These are phyloP conservation scores for Malurus splendens DNA, from an alignment of 2,797 vertebrate species.

Conservation along the genomic window DNA sequence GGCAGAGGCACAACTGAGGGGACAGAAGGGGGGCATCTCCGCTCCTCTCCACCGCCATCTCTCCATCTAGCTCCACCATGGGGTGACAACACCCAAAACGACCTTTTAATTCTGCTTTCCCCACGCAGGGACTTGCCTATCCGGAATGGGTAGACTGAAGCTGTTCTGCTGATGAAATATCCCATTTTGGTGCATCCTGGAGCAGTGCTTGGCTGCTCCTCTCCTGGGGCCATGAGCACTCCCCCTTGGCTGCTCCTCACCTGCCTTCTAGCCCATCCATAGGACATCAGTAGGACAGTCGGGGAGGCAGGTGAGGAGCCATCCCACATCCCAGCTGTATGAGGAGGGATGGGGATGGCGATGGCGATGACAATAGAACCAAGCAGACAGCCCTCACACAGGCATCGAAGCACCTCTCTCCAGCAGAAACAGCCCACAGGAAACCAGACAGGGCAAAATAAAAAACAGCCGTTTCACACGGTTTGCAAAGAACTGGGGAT, in stretches of 20 bases:
- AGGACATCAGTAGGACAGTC: background rate
- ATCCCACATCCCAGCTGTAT: rapidly evolving
- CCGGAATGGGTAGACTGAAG: background rate
- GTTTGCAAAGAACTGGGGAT: background rate
- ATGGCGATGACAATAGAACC: no score
- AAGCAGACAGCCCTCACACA: background rate
- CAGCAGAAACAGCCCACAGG: background rate
- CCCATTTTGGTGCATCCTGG: background rate
- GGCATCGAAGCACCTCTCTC: rapidly evolving
- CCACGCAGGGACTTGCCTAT: rapidly evolving
- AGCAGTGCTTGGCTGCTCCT: background rate
- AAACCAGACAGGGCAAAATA: background rate
- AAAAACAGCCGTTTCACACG: background rate
- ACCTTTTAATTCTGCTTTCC: background rate
- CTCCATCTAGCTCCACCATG: background rate
- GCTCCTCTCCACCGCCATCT: background rate
- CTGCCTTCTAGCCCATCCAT: background rate
- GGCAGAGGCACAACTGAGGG: background rate
- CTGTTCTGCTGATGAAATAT: background rate
- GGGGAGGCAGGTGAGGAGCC: background rate
- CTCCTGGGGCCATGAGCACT: rapidly evolving
- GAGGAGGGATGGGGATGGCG: background rate
- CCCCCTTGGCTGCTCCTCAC: background rate
- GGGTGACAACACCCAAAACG: background rate
- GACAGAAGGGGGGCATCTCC: rapidly evolving